Evolutionary conservation across 64 coral and sea anemone genomes (phyloP).

Genomic region (Stylophora pistillata): DNA sequence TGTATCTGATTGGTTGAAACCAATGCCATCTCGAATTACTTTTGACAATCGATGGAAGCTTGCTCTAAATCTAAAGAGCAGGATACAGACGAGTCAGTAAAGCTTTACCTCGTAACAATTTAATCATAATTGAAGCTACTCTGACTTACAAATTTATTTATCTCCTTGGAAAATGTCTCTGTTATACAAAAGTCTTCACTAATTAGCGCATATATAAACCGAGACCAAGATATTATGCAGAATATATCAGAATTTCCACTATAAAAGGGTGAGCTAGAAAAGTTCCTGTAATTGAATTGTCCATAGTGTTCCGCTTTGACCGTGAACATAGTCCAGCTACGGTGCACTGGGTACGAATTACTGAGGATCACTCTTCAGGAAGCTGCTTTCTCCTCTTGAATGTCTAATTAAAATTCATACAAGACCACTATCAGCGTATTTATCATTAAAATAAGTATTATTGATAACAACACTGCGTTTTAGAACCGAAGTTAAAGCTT

Average conservation of each 20-base stretch:
- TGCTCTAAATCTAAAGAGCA: not conserved
- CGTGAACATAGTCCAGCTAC: not conserved
- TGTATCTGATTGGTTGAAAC: no score
- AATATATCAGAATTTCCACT: not conserved
- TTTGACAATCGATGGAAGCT: no score
- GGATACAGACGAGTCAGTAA: not conserved
- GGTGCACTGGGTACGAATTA: not conserved
- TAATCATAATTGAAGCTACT: not conserved
- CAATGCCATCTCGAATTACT: no score
- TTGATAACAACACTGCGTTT: not conserved
- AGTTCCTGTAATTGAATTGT: not conserved
- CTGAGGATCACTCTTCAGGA: not conserved
- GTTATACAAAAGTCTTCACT: slow-evolving; percentile 21
- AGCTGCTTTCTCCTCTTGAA: slow-evolving; percentile 26
- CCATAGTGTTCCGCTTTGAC: slow-evolving; percentile 9
- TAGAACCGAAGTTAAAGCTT: not conserved
- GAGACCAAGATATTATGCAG: not conserved
- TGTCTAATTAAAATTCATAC: slow-evolving; percentile 43
- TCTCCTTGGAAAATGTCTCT: not conserved
- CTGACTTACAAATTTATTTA: slow-evolving; percentile 24
- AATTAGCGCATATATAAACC: not conserved
- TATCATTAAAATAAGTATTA: not conserved
- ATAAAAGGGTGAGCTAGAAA: slow-evolving; percentile 28
- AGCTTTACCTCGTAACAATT: not conserved
- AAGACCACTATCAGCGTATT: slow-evolving; percentile 24